These are phyloP conservation scores for Ormyrus thymus DNA, from an alignment of 2,888 invertebrate genomes.

Conservation along the genomic window DNA sequence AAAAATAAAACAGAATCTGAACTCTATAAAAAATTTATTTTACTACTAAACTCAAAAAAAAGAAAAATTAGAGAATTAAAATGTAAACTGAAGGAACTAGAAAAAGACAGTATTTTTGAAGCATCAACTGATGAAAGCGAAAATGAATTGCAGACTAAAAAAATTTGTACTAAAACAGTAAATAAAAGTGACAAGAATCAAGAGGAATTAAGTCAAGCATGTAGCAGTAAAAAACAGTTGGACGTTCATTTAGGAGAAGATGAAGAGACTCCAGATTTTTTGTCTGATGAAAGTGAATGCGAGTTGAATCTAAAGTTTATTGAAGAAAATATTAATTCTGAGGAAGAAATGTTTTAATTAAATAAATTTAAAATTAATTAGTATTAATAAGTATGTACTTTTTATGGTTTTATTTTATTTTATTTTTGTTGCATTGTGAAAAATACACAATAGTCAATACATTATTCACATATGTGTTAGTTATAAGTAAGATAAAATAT, in stretches of 20 bases:
- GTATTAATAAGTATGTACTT: not conserved
- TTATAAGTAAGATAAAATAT: constrained; percentile 23
- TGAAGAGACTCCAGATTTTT: constrained; percentile 53
- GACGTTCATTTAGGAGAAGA: constrained; percentile 26
- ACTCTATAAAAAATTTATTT: constrained; percentile 62
- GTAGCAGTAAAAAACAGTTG: not conserved
- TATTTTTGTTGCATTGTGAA: not conserved
- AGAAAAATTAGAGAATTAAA: constrained; percentile 61
- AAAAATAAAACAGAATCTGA: constrained; percentile 62
- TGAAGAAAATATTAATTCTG: constrained; percentile 38
- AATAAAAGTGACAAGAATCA: not conserved
- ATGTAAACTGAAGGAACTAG: constrained; percentile 44
- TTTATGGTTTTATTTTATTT: constrained; percentile 13
- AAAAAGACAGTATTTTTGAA: constrained; percentile 55
- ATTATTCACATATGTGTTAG: constrained; percentile 16
- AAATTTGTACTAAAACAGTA: not conserved
- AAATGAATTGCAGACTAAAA: constrained; percentile 3
- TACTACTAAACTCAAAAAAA: constrained; percentile 66
- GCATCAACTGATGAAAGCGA: constrained; percentile 60
- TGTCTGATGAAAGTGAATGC: constrained; percentile 50
- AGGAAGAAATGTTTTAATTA: constrained; percentile 33
- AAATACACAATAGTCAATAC: not conserved
- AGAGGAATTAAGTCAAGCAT: not conserved
- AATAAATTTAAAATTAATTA: not conserved
- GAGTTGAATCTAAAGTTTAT: constrained; percentile 46